phyloP scores from a whole-genome alignment of 2,113 vertebrate species.

The Amphiprion ocellaris region DNA sequence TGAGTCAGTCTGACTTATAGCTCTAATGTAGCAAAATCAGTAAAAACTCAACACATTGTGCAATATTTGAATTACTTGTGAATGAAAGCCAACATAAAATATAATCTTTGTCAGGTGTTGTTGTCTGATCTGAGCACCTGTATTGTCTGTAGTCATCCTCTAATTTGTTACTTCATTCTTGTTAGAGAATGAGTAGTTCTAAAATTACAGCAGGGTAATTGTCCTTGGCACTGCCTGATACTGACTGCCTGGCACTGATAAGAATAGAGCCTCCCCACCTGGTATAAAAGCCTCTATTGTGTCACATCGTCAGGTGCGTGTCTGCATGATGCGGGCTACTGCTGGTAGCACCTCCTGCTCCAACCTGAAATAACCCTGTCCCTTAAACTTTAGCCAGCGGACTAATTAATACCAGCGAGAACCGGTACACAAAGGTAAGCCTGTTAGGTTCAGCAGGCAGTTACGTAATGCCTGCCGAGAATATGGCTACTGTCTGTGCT shows the following conservation, averaged over 20 bases:
- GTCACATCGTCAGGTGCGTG: slow-evolving; percentile 48
- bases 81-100: background rate
- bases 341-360: slow-evolving; percentile 1
- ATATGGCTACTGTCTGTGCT: slow-evolving; percentile 39
- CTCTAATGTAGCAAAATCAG: too few relatives aligned
- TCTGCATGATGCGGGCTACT: slow-evolving; percentile 21
- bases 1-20: background rate
- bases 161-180: slow-evolving; percentile 12
- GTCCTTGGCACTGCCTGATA: slow-evolving; percentile 9
- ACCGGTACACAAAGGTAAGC: slow-evolving; percentile 62
- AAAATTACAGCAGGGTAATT: slow-evolving; percentile 15
- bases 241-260: too few relatives aligned
- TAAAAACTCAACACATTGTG: background rate
- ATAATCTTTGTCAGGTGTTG: background rate
- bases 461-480: slow-evolving; percentile 54
- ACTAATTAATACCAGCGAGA: slow-evolving; percentile 59
- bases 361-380: slow-evolving; percentile 61
- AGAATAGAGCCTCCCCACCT: slow-evolving; percentile 12
- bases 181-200: background rate
- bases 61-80: background rate
- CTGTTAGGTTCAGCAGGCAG: slow-evolving; percentile 50
- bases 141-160: background rate
- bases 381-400: slow-evolving; percentile 40
- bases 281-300: slow-evolving; percentile 54
- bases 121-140: background rate